Base-by-base conservation (phyloP, 1,140 invertebrate genomes). In the Leptinotarsa undecemlineata region DNA sequence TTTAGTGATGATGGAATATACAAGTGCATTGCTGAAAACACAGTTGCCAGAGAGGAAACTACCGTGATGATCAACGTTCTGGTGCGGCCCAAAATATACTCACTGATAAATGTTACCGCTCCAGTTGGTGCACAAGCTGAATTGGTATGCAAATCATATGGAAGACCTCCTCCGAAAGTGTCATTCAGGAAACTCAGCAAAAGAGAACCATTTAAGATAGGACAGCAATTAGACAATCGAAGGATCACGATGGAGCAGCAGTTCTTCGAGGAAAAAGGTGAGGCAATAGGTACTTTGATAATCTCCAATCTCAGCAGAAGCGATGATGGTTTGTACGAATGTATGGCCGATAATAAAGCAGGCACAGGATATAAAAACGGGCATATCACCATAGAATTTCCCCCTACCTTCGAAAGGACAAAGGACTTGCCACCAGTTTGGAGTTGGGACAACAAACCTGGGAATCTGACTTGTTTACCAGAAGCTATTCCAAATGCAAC, bases 401-500 rank as follows among this genome's bases (percentile, higher is more conserved):
- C 89, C 8, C 95, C 94, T 3, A 90, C 91, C 1, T 96, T 96
- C 82, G 90, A 89, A 47, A 88, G 90, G n/a, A 92, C 93, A 86
- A 88, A 89, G 69, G 90, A 92, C 75, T 81, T 88, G 5, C 90
- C 90, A 4, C 89, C 89, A 0, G 87, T 91, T 1, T 96, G 92
- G 90, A 93, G 92, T 6, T 97, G 96, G 96, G 89, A 92, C 26
- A 86, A 90, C 48, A 88, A 89, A 76, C 90, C 92, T 3, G 93
- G 93, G 0, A 97, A 97, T 82, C 87, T 98, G 1, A 95, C 92
- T 48, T 98, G 96, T 82, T 87, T 95, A n/a, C 94, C 94, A 14
- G 92, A 94, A 84, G 91, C 93, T 76, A 95, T 97, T 81, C 96
- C 96, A 1, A 97, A 97, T 84, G 96, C 96, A 1, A 96, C 95